Base-by-base conservation (phyloP, 2,113 vertebrate species). In the Melierax canorus region DNA sequence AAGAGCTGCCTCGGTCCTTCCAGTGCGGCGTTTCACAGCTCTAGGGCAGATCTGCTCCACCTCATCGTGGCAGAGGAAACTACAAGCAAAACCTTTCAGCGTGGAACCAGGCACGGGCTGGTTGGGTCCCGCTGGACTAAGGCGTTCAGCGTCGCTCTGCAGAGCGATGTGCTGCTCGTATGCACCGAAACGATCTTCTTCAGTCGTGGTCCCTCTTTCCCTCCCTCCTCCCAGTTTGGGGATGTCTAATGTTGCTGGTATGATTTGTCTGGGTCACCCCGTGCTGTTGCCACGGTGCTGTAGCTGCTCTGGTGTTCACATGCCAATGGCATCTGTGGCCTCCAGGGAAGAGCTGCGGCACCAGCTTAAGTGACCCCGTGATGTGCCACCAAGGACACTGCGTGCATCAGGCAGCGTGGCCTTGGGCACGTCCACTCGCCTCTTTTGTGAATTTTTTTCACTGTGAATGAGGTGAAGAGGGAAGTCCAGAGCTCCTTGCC, bases 101-200 rank as follows among this genome's bases (percentile, higher is more conserved):
- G 0, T 1, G 3, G 6, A 39, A 6, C 15, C 27, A 12, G 45
- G 38, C 59, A 5, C 2, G 2, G 80, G 50, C 68, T 71, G 74
- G 17, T 2, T 6, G 59, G 36, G 75, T 67, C n/a, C 78, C 3
- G 3, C 30, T 16, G 83, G 45, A 3, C 7, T 9, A 1, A n/a
- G 71, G 17, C 0, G 1, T 6, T 36, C 19, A 5, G 55, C 2
- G 36, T 5, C 0, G 8, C 36, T 36, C 63, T 45, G 48, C 6
- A 4, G 24, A 7, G 50, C 14, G 3, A 17, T 0, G 51, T 10
- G 60, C 79, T 56, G 59, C 53, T 84, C 1, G 0, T 14, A 0
- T 1, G 1, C 5, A 3, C 60, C 53, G 20, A 32, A 64, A 4
- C 2, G 5, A 9, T 13, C 7, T 3, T 7, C 68, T 18, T 4